Conservation (phyloP, 2,113 vertebrate genomes). For the Pardalotus punctatus region DNA sequence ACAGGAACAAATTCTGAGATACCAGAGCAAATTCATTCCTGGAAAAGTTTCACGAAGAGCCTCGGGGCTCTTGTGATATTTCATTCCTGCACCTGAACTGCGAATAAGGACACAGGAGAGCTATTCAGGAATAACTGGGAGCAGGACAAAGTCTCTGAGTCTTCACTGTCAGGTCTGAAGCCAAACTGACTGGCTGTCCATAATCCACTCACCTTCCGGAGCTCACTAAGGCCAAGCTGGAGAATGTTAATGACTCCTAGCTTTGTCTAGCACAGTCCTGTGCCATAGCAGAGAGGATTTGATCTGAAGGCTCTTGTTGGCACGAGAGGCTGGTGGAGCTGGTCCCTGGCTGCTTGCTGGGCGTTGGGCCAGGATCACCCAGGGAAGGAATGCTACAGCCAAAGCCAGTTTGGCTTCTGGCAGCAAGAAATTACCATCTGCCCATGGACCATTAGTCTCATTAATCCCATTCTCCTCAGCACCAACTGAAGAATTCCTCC, state of each 20-base stretch:
- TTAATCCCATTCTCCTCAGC: background rate
- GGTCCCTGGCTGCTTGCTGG: background rate
- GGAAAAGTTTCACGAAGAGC: background rate
- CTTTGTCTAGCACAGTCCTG: background rate
- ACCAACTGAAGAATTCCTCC: background rate
- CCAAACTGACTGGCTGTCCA: background rate
- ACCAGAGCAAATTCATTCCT: background rate
- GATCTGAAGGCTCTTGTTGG: background rate
- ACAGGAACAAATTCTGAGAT: constrained; percentile 10
- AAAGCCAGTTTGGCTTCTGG: background rate
- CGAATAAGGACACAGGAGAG: background rate
- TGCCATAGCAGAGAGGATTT: background rate
- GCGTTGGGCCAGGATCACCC: background rate
- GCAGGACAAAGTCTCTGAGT: background rate
- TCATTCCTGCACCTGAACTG: background rate
- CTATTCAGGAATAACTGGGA: background rate
- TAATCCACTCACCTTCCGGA: background rate
- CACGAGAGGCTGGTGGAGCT: background rate
- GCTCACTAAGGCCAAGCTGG: background rate
- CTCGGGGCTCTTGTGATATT: background rate
- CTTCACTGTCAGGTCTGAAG: background rate
- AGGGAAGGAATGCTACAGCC: background rate
- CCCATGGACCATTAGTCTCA: background rate
- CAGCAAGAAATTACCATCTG: background rate
- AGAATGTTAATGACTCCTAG: background rate